A percentile compares a stretch with the other conserved stretches of the same genome.
Evolutionary conservation across 64 coral and sea anemone species (phyloP).

Genomic region (Stylophora pistillata): DNA sequence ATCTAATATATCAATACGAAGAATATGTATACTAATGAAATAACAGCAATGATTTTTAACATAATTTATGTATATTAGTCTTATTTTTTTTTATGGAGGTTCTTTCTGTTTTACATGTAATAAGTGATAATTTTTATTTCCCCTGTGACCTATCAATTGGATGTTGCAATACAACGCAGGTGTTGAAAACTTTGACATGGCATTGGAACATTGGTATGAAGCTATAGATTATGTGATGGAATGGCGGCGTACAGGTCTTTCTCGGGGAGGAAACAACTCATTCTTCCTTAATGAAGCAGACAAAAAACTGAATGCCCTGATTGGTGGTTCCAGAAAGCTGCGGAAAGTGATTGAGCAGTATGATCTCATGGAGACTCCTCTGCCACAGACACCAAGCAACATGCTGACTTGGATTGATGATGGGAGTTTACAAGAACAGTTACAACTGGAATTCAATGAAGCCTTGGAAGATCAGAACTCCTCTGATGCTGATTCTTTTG

Average conservation of each 20-base stretch:
- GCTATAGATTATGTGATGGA: conserved; percentile 42
- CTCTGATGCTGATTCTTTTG: conserved; percentile 87
- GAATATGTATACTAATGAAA: too few relatives aligned
- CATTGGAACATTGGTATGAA: conserved; percentile 88
- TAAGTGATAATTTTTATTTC: not conserved
- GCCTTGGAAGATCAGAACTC: conserved; percentile 30
- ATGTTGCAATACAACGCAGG: conserved; percentile 28
- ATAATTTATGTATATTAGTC: too few relatives aligned
- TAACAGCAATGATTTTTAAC: too few relatives aligned
- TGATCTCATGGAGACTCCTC: conserved; percentile 43
- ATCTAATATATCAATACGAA: too few relatives aligned
- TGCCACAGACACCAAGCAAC: conserved; percentile 38
- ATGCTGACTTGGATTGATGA: conserved; percentile 82
- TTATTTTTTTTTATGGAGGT: too few relatives aligned
- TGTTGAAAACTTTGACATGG: conserved; percentile 78
- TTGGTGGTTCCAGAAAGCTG: conserved; percentile 57
- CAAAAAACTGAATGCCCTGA: conserved; percentile 55
- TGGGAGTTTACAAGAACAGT: conserved; percentile 40
- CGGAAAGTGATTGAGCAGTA: conserved; percentile 56
- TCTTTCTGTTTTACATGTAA: too few relatives aligned
- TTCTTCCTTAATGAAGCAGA: conserved; percentile 66
- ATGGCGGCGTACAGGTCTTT: not conserved
- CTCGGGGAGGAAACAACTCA: conserved; percentile 10
- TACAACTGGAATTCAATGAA: conserved; percentile 16
- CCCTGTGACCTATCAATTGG: not conserved